phyloP scores from a whole-genome alignment of 2,113 vertebrate genomes.

The Zapornia atra region DNA sequence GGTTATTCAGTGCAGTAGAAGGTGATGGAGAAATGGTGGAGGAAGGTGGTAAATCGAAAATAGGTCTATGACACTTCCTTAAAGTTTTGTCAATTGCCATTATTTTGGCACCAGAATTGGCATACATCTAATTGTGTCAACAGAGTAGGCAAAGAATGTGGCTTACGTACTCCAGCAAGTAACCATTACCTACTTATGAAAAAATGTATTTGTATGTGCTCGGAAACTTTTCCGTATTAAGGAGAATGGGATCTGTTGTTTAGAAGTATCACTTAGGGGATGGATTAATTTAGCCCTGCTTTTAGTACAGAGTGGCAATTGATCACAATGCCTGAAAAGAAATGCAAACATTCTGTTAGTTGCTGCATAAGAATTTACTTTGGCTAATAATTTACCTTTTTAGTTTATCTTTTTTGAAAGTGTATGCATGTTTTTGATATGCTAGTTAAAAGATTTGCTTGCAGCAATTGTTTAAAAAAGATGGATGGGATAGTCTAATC shows the following conservation, averaged over 20 bases:
- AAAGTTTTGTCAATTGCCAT: background rate
- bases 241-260: background rate
- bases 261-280: background rate
- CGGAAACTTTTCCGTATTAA: constrained; percentile 30
- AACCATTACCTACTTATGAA: constrained; percentile 50
- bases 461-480: background rate
- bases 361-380: constrained; percentile 25
- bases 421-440: background rate
- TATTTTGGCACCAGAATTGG: background rate
- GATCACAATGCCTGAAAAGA: constrained; percentile 5
- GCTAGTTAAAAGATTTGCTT: background rate
- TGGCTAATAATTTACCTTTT: constrained; percentile 48
- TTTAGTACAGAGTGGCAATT: background rate
- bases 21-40: background rate
- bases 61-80: background rate
- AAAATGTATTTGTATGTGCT: background rate
- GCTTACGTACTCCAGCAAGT: background rate
- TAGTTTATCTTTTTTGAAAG: constrained; percentile 9
- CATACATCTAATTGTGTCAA: background rate
- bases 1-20: background rate
- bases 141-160: constrained; percentile 9
- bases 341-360: background rate
- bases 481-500: background rate
- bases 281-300: background rate
- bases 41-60: background rate